phyloP scores from a whole-genome alignment of 2,888 invertebrate genomes.

The Stenotaenia linearis region DNA sequence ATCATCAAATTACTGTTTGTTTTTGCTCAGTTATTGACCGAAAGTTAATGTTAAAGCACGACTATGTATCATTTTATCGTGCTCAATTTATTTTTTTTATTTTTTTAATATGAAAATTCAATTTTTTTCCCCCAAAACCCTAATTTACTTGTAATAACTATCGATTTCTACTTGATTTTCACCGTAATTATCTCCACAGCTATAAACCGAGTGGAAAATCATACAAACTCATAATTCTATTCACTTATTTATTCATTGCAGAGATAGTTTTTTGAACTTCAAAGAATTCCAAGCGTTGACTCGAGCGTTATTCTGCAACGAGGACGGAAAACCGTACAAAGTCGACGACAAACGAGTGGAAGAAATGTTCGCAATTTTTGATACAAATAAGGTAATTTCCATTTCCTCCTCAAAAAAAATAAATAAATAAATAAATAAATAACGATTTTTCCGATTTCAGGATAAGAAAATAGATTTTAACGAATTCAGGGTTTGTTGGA shows the following conservation, averaged over 20 bases:
- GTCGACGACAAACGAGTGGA: constrained; percentile 63
- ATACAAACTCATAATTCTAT: background rate
- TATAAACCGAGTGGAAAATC: background rate
- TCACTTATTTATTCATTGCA: constrained; percentile 44
- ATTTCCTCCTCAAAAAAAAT: background rate
- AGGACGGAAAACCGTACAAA: constrained; percentile 74
- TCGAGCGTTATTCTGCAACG: constrained; percentile 78
- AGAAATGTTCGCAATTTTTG: constrained; percentile 75
- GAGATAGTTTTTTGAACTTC: constrained; percentile 70
- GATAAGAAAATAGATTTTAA: constrained; percentile 62
- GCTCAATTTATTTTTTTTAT: background rate
- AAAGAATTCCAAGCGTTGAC: constrained; percentile 75
- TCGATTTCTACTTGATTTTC: background rate
- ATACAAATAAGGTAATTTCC: constrained; percentile 57
- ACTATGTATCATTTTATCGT: background rate
- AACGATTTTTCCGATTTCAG: constrained; percentile 35
- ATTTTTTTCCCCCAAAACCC: background rate
- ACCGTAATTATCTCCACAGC: background rate
- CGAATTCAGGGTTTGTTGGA: constrained; percentile 81
- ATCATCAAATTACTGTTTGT: background rate
- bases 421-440: too few species aligned
- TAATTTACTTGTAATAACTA: background rate
- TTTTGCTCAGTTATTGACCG: background rate
- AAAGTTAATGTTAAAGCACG: background rate
- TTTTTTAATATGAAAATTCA: background rate